phyloP scores from a whole-genome alignment of 2,888 invertebrate species.

The Doris montereyensis region DNA sequence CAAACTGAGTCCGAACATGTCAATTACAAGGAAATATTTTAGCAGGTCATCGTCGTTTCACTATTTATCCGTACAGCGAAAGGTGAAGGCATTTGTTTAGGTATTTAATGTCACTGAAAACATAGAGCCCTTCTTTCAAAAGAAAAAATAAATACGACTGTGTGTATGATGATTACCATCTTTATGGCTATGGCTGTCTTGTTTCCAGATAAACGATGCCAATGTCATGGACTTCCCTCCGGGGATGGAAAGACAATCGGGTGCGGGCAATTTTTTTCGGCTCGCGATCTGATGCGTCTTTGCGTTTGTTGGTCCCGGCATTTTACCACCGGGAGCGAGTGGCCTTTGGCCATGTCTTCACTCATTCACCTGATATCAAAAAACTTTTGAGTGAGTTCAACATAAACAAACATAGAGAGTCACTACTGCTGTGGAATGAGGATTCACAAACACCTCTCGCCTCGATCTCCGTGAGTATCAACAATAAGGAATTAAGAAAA shows the following conservation, averaged over 20 bases:
- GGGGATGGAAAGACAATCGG: constrained; percentile 92
- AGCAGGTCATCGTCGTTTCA: no score
- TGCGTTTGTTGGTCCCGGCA: constrained; percentile 90
- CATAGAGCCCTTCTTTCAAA: no score
- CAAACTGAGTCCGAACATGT: no score
- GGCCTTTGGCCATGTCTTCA: constrained; percentile 81
- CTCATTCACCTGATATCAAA: constrained; percentile 65
- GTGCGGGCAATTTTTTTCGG: constrained; percentile 89
- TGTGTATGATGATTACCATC: no score
- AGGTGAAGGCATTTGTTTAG: no score
- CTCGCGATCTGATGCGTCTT: constrained; percentile 80
- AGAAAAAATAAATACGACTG: no score
- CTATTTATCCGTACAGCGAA: no score
- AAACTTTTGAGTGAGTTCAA: constrained; percentile 78
- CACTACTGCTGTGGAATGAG: constrained; percentile 92
- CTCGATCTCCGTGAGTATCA: constrained; percentile 57
- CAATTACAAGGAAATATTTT: no score
- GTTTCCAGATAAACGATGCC: no score
- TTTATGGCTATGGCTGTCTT: no score
- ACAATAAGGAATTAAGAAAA: neutral
- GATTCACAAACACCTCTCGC: constrained; percentile 76
- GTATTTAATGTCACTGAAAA: no score
- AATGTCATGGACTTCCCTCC: constrained; percentile 86
- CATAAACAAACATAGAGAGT: constrained; percentile 77
- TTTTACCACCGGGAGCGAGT: constrained; percentile 89